Conservation (phyloP, 2,797 vertebrate species). For the Nyctibius grandis region DNA sequence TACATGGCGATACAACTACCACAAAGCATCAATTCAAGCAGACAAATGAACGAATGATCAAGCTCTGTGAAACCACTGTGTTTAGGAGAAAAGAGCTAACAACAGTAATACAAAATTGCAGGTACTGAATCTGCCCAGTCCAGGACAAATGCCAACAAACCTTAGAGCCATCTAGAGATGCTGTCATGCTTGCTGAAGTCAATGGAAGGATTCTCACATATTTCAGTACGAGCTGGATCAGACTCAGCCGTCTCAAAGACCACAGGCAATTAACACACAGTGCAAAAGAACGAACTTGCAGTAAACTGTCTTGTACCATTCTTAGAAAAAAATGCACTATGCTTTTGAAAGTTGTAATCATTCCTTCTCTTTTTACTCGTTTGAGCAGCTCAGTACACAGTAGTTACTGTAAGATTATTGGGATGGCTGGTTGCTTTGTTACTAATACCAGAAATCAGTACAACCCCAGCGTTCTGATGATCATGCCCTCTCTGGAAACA, state of each 20-base stretch:
- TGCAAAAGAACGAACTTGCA: neutral
- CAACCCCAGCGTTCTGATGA: neutral
- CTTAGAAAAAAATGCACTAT: neutral
- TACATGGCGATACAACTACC: neutral
- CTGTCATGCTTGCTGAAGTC: neutral
- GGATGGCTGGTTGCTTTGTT: neutral
- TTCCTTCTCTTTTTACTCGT: neutral
- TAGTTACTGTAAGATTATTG: neutral
- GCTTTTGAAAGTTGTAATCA: neutral
- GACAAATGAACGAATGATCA: neutral
- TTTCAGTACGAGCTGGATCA: neutral
- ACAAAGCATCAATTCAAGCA: neutral
- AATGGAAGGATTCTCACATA: neutral
- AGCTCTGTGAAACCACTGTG: neutral
- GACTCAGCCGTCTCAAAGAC: neutral
- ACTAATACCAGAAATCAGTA: neutral
- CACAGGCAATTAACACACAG: neutral
- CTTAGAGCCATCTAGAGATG: neutral
- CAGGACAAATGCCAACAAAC: neutral
- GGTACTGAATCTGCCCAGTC: neutral
- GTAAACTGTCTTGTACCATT: neutral
- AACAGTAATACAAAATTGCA: neutral
- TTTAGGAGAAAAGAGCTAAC: neutral
- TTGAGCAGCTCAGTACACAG: neutral
- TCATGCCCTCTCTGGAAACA: neutral